These are phyloP conservation scores for Penelope pileata DNA, from an alignment of 2,113 vertebrate species.

Conservation along the genomic window DNA sequence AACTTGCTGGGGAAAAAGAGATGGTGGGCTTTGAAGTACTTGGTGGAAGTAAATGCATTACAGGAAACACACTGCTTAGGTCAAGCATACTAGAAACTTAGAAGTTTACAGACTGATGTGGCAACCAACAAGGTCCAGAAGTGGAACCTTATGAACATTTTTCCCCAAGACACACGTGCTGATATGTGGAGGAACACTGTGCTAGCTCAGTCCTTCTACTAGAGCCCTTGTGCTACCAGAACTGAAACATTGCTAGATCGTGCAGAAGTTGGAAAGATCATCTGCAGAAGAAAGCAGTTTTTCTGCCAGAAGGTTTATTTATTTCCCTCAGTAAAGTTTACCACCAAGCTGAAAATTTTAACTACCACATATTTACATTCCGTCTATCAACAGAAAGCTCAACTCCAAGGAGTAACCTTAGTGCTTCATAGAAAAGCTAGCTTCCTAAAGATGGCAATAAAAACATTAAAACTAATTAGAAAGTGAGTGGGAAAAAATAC, in stretches of 20 bases:
- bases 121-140: neutral
- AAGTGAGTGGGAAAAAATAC: neutral
- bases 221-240: neutral
- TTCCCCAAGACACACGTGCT: fast-evolving
- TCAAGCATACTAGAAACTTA: neutral
- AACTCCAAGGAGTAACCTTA: neutral
- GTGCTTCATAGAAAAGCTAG: neutral
- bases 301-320: neutral
- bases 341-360: neutral
- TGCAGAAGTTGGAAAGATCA: neutral
- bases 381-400: neutral
- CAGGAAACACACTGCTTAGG: neutral
- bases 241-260: neutral
- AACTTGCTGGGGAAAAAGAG: neutral
- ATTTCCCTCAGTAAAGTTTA: neutral
- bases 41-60: neutral
- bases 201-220: neutral
- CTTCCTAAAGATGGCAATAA: neutral
- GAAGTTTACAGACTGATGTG: neutral
- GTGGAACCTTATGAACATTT: neutral
- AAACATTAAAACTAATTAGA: neutral
- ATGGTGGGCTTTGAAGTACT: neutral
- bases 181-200: neutral
- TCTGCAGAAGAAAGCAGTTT: neutral
- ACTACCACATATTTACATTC: neutral